Evolutionary conservation across 2,113 vertebrate species (phyloP), one percentile per base, ranked within the genome.

Genomic region (Dicentrarchus labrax): DNA sequence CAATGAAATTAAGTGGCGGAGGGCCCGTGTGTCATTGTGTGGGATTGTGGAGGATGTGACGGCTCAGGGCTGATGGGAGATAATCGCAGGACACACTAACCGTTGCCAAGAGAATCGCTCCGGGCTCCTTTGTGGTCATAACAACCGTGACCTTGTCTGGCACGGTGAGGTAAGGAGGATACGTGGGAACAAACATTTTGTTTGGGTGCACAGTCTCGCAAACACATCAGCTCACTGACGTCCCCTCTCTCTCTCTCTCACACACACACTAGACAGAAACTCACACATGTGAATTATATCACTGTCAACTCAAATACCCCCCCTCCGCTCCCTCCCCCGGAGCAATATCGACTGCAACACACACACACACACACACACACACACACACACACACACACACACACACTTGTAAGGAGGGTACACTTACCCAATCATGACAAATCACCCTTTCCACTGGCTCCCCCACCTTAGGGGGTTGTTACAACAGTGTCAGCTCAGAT

Each of bases 51-150:
- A 51, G 68, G 74, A 83, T 76, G 78, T 82, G 80, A 84, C 67
- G 64, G 84, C 74, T 66, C 30, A 6, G 68, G 65, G 75, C 69
- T 89, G 87, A 91, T 92, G 84, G 89, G 68, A 92, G 85, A 91
- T 93, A 83, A 93, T 90, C 51, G 3, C 68, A 13, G 36, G 61
- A 65, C 73, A 83, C 70, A 72, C 64, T 85, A 80, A 87, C 68
- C 36, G 22, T 71, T 45, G 74, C 66, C 80, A 73, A 48, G 70
- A 74, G 80, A 83, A 67, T 30, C 19, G 54, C 69, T 78, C 56
- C 5, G 0, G 36, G 78, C 70, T 73, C 53, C 82, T 88, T 88
- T 87, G 84, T 82, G 62, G 88, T 38, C 66, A 30, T 73, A 85
- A 81, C 79, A 83, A 89, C 61, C 10, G 11, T 67, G 78, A 71